Conservation (phyloP, 2,113 vertebrate genomes). For the Melanerpes formicivorus region DNA sequence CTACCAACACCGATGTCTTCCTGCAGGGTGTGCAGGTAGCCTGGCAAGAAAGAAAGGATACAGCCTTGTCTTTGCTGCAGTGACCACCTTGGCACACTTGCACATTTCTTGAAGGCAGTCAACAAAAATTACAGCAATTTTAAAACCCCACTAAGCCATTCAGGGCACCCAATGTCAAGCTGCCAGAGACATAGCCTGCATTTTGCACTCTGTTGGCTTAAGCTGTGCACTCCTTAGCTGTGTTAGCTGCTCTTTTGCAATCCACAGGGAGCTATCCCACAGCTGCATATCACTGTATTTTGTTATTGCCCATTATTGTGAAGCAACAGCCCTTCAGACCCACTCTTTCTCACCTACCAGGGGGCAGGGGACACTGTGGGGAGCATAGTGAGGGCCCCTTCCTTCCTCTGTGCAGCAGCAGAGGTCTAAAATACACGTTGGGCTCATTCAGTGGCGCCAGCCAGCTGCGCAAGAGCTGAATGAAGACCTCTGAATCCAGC, state of each 20-base stretch:
- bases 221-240: neutral
- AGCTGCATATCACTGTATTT: neutral
- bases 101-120: neutral
- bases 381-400: accelerated
- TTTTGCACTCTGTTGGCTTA: neutral
- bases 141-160: neutral
- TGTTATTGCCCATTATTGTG: neutral
- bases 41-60: neutral
- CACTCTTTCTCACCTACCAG: neutral
- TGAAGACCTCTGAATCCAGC: neutral
- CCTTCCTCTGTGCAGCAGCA: accelerated
- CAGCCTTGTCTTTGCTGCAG: neutral
- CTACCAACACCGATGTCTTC: accelerated
- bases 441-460: neutral
- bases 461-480: neutral
- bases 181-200: neutral
- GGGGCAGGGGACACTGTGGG: neutral
- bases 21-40: accelerated
- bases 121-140: neutral
- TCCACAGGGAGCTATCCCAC: neutral
- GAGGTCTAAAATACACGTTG: neutral
- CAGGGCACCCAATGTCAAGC: neutral
- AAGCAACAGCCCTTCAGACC: neutral
- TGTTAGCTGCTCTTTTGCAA: neutral
- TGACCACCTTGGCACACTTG: neutral